Percentiles rank a stretch among this genome's conserved stretches.
Evolutionary conservation across 2,888 invertebrate species (phyloP).

Genomic region (Pyrrhosoma nymphula): DNA sequence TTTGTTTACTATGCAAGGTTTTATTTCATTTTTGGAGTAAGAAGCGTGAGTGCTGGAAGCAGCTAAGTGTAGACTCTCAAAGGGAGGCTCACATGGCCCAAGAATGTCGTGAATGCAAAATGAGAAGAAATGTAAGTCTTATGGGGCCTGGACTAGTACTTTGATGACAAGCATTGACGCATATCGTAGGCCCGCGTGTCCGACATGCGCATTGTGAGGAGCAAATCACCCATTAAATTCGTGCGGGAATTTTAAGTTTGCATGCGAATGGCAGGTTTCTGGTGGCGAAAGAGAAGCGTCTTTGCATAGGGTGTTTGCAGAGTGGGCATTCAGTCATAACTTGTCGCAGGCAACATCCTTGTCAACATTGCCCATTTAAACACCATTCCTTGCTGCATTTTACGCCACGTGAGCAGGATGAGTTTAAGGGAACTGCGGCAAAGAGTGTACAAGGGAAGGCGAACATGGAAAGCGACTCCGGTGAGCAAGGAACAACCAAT

Average conservation of each 20-base stretch:
- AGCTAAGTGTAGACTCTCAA: not conserved
- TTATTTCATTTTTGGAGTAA: slow-evolving; percentile 30
- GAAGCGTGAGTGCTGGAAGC: not conserved
- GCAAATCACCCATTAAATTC: not conserved
- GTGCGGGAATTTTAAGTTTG: not conserved
- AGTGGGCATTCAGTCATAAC: too few relatives aligned
- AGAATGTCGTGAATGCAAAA: not conserved
- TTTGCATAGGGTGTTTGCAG: slow-evolving; percentile 28
- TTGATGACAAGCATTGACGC: not conserved
- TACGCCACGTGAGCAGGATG: not conserved
- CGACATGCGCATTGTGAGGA: not conserved
- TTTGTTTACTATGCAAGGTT: not conserved
- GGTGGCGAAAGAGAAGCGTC: slow-evolving; percentile 31
- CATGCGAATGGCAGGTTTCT: not conserved
- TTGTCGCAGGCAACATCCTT: not conserved
- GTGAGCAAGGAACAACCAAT: not conserved
- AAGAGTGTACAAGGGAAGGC: not conserved
- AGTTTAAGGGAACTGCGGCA: too few relatives aligned
- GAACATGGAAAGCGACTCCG: not conserved
- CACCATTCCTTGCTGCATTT: slow-evolving; percentile 35
- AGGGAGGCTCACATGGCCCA: not conserved
- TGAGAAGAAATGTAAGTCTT: not conserved
- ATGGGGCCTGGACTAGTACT: not conserved
- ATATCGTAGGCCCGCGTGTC: not conserved
- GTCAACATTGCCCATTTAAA: not conserved